Evolutionary conservation across 2,888 invertebrate genomes (phyloP).

Genomic region (Gryllus longicercus): DNA sequence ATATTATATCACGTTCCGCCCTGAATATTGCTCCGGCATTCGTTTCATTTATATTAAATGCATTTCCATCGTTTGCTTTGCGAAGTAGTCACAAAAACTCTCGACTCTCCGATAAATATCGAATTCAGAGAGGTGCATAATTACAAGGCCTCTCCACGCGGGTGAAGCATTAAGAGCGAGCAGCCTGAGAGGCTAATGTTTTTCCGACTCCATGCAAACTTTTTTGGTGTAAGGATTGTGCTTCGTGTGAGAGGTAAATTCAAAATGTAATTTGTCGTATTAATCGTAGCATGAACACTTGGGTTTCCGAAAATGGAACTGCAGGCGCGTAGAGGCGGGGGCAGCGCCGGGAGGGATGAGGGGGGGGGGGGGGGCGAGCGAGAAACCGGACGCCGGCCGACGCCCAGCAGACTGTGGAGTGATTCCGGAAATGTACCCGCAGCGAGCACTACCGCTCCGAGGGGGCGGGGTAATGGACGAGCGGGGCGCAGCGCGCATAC

Average conservation of each 20-base stretch:
- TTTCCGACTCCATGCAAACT: too few species aligned
- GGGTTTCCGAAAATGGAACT: too few species aligned
- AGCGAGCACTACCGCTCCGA: not conserved
- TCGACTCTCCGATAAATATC: not conserved
- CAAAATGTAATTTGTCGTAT: too few species aligned
- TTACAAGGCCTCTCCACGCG: too few species aligned
- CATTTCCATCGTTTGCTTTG: not conserved
- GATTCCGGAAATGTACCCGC: conserved; percentile 10
- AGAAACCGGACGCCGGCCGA: conserved; percentile 1
- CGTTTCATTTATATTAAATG: not conserved
- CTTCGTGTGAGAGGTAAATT: too few species aligned
- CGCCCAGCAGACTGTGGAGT: not conserved
- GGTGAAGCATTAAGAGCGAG: too few species aligned
- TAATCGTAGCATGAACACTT: too few species aligned
- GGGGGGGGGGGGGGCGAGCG: not conserved
- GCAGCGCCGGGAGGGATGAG: not conserved
- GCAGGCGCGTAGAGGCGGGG: too few species aligned
- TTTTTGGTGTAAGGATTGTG: too few species aligned
- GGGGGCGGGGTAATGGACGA: not conserved
- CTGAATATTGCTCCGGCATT: not conserved
- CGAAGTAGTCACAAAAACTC: not conserved
- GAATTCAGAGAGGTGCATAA: too few species aligned
- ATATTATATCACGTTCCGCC: too few species aligned
- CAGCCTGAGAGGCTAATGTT: too few species aligned
- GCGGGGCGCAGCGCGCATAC: not conserved